A percentile compares a stretch with the other conserved stretches of the same genome.
These are phyloP conservation scores for Glyphotaelius pellucidus DNA, from an alignment of 2,888 invertebrate species.

Conservation along the genomic window DNA sequence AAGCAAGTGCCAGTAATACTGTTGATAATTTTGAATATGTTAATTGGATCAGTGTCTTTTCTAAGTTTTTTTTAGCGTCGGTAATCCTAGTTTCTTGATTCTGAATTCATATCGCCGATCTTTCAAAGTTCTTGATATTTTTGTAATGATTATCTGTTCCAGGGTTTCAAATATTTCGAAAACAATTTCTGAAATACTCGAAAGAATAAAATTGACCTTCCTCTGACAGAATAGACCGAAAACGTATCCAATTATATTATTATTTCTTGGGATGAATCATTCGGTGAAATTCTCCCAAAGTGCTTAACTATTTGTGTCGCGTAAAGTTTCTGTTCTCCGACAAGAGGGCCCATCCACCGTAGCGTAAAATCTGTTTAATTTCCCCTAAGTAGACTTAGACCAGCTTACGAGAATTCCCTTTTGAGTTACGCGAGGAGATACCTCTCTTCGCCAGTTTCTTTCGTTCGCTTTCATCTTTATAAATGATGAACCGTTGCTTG, in stretches of 20 bases:
- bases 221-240: background rate
- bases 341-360: background rate
- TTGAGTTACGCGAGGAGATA: background rate
- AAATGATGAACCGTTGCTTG: background rate
- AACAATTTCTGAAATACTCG: too few species aligned
- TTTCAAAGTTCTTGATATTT: too few species aligned
- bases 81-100: too few species aligned
- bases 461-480: background rate
- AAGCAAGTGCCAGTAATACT: too few species aligned
- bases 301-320: background rate
- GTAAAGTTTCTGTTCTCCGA: background rate
- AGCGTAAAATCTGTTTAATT: slow-evolving; percentile 31
- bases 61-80: too few species aligned
- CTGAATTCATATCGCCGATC: too few species aligned
- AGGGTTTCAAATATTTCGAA: too few species aligned
- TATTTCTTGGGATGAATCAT: background rate
- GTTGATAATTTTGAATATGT: too few species aligned
- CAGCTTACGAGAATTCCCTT: slow-evolving; percentile 21
- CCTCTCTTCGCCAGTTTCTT: background rate
- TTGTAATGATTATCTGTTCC: too few species aligned
- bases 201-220: too few species aligned
- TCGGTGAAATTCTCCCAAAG: background rate
- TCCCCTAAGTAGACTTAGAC: slow-evolving; percentile 30
- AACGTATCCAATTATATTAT: background rate
- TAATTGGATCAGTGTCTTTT: too few species aligned